These are phyloP conservation scores for Phylloscopus trochilus DNA, from an alignment of 2,113 vertebrate genomes.

Conservation along the genomic window DNA sequence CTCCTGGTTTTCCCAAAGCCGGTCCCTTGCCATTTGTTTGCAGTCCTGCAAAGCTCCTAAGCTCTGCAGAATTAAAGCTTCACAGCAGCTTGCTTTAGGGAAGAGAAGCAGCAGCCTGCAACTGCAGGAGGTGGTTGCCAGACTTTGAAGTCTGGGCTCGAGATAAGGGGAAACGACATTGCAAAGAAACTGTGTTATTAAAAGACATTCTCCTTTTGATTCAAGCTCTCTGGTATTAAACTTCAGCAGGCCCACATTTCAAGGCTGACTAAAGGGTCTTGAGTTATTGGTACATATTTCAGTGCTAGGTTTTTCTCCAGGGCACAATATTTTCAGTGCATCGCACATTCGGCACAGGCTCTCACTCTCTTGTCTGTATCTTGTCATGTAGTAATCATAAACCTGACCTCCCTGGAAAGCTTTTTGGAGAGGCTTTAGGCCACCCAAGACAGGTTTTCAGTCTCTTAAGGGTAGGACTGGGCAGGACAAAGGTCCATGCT, in stretches of 20 bases:
- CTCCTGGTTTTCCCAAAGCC: neutral
- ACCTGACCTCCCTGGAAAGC: constrained; percentile 18
- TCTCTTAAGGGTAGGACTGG: neutral
- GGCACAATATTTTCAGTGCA: constrained; percentile 30
- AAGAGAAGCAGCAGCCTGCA: neutral
- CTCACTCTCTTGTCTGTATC: constrained; percentile 10
- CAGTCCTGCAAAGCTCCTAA: constrained; percentile 34
- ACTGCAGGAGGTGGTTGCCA: constrained; percentile 23
- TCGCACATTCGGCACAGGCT: neutral
- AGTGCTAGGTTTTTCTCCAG: constrained; percentile 12
- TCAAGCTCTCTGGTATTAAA: constrained; percentile 5
- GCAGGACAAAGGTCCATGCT: neutral
- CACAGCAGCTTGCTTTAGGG: constrained; percentile 27
- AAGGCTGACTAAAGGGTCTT: constrained; percentile 30
- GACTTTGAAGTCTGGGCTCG: constrained; percentile 37
- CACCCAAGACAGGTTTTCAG: neutral
- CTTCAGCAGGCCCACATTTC: constrained; percentile 18
- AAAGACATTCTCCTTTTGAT: constrained; percentile 36
- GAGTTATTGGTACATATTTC: constrained; percentile 49
- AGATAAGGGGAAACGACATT: constrained; percentile 19
- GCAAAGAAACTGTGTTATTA: constrained; percentile 36
- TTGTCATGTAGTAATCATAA: constrained; percentile 4
- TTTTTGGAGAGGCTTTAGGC: constrained; percentile 4
- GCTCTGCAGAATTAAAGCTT: constrained; percentile 29
- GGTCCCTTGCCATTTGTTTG: neutral